Evolutionary conservation across 1,140 invertebrate species (phyloP).

Genomic region (Teleopsis dalmanni): DNA sequence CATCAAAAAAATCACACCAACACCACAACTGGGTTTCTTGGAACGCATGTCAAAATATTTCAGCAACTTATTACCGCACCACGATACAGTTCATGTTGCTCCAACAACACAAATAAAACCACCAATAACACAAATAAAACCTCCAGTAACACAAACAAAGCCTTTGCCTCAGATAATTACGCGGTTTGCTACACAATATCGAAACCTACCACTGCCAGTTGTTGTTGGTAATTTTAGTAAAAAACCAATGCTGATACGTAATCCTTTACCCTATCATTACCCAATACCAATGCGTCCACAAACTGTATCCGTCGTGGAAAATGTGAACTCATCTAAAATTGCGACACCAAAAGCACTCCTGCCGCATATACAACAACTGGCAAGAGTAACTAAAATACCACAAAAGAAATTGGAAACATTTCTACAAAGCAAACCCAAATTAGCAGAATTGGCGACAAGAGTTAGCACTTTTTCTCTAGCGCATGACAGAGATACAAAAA

Average conservation of each 20-base stretch:
- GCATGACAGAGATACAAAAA: constrained; percentile 20
- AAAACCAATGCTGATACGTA: constrained; percentile 18
- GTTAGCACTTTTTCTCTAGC: constrained; percentile 27
- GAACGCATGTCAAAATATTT: neutral
- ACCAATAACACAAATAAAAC: neutral
- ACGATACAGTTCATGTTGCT: neutral
- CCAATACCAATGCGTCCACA: constrained; percentile 24
- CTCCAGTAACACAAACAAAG: neutral
- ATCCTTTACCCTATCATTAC: constrained; percentile 32
- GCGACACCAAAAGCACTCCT: constrained; percentile 16
- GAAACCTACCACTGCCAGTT: too few relatives aligned
- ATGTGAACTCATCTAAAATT: too few relatives aligned
- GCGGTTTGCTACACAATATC: too few relatives aligned
- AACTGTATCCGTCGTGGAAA: too few relatives aligned
- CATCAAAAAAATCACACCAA: neutral
- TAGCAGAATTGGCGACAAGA: constrained; percentile 30
- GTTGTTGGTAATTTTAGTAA: too few relatives aligned
- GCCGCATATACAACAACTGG: constrained; percentile 27
- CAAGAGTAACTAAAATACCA: constrained; percentile 27
- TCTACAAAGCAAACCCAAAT: constrained; percentile 31
- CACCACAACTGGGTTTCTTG: neutral
- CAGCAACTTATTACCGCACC: constrained; percentile 1
- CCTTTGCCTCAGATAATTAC: neutral
- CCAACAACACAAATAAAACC: constrained; percentile 8
- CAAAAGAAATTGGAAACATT: constrained; percentile 22